Evolutionary conservation across 2,113 vertebrate species (phyloP).

Genomic region (Empidonax traillii): DNA sequence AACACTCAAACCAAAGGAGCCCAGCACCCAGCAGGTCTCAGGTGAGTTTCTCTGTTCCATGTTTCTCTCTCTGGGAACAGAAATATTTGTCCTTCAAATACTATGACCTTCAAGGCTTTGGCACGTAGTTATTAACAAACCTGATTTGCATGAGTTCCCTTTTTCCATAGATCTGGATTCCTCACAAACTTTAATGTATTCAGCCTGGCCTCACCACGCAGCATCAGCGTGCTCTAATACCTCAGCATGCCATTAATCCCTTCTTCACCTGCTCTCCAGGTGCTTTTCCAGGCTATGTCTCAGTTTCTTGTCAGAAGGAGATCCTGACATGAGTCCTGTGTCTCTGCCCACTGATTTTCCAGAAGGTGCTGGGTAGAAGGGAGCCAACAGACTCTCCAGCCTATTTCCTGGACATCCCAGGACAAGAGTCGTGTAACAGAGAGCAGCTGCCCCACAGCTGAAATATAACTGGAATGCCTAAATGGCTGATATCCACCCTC

Average conservation of each 20-base stretch:
- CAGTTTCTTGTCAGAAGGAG: background rate
- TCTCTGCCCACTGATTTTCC: background rate
- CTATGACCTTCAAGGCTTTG: background rate
- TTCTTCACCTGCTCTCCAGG: background rate
- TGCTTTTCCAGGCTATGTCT: background rate
- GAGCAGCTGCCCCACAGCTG: background rate
- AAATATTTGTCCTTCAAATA: background rate
- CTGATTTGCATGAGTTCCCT: background rate
- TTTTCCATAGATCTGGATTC: background rate
- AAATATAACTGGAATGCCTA: background rate
- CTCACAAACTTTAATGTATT: background rate
- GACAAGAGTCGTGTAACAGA: background rate
- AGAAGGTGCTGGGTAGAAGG: background rate
- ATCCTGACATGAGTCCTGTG: background rate
- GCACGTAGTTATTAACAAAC: background rate
- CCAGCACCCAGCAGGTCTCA: background rate
- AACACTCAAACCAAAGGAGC: background rate
- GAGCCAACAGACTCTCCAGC: background rate
- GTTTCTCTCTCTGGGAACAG: background rate
- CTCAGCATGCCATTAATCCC: background rate
- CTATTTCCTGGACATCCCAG: background rate
- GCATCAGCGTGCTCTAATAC: background rate
- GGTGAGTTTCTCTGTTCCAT: background rate
- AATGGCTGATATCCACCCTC: background rate
- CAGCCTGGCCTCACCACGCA: background rate